A percentile compares a stretch with the other conserved stretches of the same genome.
Evolutionary conservation across 1,140 invertebrate species (phyloP).

Genomic region (Caenorhabditis briggsae): DNA sequence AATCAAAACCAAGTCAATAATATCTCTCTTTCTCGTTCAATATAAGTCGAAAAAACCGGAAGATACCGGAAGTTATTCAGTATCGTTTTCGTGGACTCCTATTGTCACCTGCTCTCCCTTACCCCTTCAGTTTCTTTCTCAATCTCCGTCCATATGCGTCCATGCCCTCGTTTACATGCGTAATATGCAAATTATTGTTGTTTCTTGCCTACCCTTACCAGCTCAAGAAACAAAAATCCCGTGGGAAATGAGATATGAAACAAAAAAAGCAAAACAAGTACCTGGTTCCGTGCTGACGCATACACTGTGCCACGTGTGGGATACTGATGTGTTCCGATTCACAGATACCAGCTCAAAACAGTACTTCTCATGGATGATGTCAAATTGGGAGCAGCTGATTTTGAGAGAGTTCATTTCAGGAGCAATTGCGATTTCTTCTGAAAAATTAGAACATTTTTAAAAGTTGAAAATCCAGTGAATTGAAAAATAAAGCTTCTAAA

Average conservation of each 20-base stretch:
- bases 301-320: constrained; percentile 54
- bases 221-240: constrained; percentile 32
- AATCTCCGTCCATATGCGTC: constrained; percentile 43
- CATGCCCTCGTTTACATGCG: constrained; percentile 25
- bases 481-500: too few species aligned
- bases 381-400: constrained; percentile 63
- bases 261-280: constrained; percentile 15
- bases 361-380: constrained; percentile 62
- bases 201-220: neutral
- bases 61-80: constrained; percentile 20
- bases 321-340: constrained; percentile 48
- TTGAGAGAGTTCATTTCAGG: constrained; percentile 19
- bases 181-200: constrained; percentile 53
- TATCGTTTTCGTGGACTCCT: neutral
- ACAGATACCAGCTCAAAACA: constrained; percentile 63
- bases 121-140: constrained; percentile 14
- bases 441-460: neutral
- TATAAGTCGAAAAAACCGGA: constrained; percentile 30
- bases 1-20: constrained; percentile 1
- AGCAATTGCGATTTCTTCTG: constrained; percentile 47
- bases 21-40: neutral
- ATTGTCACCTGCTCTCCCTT: constrained; percentile 41
- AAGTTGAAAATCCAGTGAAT: too few species aligned
- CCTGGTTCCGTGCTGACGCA: constrained; percentile 63
- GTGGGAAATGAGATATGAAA: neutral